Evolutionary conservation across 2,888 invertebrate genomes (phyloP), one percentile per base, ranked within the genome.

Genomic region (Helobdella robusta): DNA sequence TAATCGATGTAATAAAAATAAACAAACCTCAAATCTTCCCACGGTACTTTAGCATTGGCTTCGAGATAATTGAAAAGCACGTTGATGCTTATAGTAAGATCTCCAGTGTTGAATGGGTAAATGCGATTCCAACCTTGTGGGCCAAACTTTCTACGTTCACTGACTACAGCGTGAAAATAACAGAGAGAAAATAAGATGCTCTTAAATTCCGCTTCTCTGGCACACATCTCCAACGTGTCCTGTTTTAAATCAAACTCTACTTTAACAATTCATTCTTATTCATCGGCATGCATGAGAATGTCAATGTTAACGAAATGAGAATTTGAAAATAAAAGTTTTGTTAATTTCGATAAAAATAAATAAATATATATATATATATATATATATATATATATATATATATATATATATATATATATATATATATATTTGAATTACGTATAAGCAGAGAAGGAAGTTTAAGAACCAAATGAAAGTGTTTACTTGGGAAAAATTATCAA

Each of bases 161-260:
- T 91, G 0, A 94, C 92, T 0, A 93, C 92, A 0, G 94, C 94
- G 77, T 95, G 95, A 79, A 95, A 95, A 77, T 95, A 95, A 71
- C 79, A 78, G 0, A 95, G 82, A 0, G 92, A 86, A 78, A 93
- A 95, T 40, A 92, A 82, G 72, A 93, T 92, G 0, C 88, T 89
- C 83, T 93, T 95, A 78, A 93, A 95, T 81, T 94, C 94, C 0
- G 90, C 91, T 80, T 93, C 94, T 78, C 91, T 91, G 63, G 89
- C 89, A 74, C 91, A 94, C 87, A 91, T 91, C 79, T 93, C 94
- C 46, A 93, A 81, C 0, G 91, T 93, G 81, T 93, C 94, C 78
- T 79, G 66, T 5, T 3, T 40, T n/a, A 15, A 15, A 40, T 11
- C n/a, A n/a, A n/a, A n/a, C n/a, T n/a, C n/a, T n/a, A n/a, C n/a